phyloP scores from a whole-genome alignment of 2,888 invertebrate genomes.

The Onchidella celtica region DNA sequence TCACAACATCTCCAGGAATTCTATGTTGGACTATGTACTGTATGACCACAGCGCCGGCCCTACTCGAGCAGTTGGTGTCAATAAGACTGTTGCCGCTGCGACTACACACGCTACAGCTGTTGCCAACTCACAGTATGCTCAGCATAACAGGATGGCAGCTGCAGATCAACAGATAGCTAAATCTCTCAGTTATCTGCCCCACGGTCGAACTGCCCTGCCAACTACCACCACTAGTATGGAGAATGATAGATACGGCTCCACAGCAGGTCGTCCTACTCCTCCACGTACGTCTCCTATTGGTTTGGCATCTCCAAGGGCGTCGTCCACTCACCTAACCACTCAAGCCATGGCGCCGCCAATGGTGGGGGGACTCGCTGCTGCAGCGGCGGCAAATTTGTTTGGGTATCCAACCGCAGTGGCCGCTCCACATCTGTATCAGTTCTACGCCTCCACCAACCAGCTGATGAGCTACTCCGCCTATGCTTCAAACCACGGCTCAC shows the following conservation, averaged over 20 bases:
- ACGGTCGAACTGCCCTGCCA: not conserved
- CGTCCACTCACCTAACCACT: slow-evolving; percentile 5
- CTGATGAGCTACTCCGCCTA: slow-evolving; percentile 46
- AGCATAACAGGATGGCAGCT: slow-evolving; percentile 18
- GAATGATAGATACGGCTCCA: slow-evolving; percentile 1
- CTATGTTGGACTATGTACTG: slow-evolving; percentile 68
- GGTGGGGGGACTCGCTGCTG: slow-evolving; percentile 40
- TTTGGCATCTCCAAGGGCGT: slow-evolving; percentile 11
- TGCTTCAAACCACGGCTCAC: slow-evolving; percentile 24
- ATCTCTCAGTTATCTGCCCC: not conserved
- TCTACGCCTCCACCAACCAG: slow-evolving; percentile 57
- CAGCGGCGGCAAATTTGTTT: slow-evolving; percentile 47
- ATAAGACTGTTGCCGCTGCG: not conserved
- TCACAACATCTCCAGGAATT: slow-evolving; percentile 69
- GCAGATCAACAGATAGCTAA: not conserved
- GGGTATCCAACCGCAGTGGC: slow-evolving; percentile 46
- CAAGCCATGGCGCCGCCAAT: slow-evolving; percentile 31
- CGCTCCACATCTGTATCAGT: slow-evolving; percentile 59
- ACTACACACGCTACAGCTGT: slow-evolving; percentile 15
- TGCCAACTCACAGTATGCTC: slow-evolving; percentile 16
- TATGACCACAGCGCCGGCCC: slow-evolving; percentile 44
- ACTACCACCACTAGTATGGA: not conserved
- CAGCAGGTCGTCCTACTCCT: slow-evolving; percentile 5
- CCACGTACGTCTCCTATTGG: slow-evolving; percentile 24
- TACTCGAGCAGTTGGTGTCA: not conserved